phyloP scores from a whole-genome alignment of 2,888 invertebrate genomes.

The Sinelater perroti region DNA sequence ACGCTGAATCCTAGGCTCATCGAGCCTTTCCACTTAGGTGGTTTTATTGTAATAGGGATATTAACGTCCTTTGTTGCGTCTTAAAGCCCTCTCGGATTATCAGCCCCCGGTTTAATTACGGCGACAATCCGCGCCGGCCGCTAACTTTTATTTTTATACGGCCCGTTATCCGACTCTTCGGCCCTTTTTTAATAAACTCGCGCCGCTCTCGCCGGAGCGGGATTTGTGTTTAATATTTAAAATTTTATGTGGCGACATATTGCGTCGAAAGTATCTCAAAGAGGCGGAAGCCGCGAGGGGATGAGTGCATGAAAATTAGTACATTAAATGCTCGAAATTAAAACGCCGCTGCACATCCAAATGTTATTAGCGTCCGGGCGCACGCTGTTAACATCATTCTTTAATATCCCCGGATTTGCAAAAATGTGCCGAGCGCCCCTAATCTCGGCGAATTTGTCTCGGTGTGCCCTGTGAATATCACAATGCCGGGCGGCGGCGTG shows the following conservation, averaged over 20 bases:
- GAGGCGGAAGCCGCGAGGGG: conserved; percentile 2
- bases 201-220: conserved; percentile 4
- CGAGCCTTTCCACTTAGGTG: conserved; percentile 20
- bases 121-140: conserved; percentile 3
- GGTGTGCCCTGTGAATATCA: conserved; percentile 47
- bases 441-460: conserved; percentile 52
- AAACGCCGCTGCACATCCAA: conserved; percentile 18
- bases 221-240: conserved; percentile 26
- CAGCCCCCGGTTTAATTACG: conserved; percentile 13
- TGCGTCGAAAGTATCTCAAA: conserved; percentile 9
- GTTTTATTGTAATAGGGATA: conserved; percentile 20
- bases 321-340: conserved; percentile 29
- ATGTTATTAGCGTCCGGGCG: conserved; percentile 12
- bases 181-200: conserved; percentile 12
- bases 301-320: conserved; percentile 24
- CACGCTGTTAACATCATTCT: conserved; percentile 38
- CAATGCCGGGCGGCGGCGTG: conserved; percentile 36
- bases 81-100: conserved; percentile 9
- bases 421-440: conserved; percentile 45
- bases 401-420: conserved; percentile 51
- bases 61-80: conserved; percentile 4
- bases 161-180: background rate
- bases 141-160: conserved; percentile 16
- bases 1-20: conserved; percentile 1
- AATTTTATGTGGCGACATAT: conserved; percentile 21